A percentile compares a stretch with the other conserved stretches of the same genome.
Conservation (phyloP, 2,888 invertebrate genomes). For the Dynastes maya region DNA sequence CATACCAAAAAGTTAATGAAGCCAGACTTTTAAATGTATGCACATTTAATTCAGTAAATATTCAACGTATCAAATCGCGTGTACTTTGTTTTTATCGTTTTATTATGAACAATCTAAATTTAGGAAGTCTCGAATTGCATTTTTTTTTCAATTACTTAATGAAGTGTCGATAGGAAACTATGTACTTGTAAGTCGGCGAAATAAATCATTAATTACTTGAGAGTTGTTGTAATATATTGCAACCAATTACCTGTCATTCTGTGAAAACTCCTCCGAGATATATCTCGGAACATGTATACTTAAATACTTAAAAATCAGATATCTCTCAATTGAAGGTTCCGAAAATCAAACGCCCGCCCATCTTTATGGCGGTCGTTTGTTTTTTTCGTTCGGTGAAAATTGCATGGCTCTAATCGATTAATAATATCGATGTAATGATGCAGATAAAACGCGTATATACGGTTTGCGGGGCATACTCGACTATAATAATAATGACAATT, state of each 20-base stretch:
- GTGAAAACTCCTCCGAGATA: constrained; percentile 14
- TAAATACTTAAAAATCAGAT: constrained; percentile 14
- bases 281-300: background rate
- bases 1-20: constrained; percentile 9
- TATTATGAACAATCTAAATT: too few species aligned
- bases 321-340: constrained; percentile 26
- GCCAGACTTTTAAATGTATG: too few species aligned
- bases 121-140: too few species aligned
- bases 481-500: constrained; percentile 24
- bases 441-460: constrained; percentile 17
- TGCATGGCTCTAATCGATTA: constrained; percentile 19
- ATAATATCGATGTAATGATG: constrained; percentile 42
- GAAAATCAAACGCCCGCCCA: constrained; percentile 14
- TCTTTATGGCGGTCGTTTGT: constrained; percentile 18
- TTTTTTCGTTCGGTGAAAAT: constrained; percentile 14
- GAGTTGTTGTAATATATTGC: constrained; percentile 15
- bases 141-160: background rate
- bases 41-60: too few species aligned
- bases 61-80: too few species aligned
- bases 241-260: constrained; percentile 31
- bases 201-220: constrained; percentile 17
- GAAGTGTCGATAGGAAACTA: background rate
- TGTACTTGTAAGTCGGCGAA: constrained; percentile 2
- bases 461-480: background rate
- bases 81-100: too few species aligned